Base-by-base conservation (phyloP, 2,797 vertebrate species). In the Pempheris klunzingeri region DNA sequence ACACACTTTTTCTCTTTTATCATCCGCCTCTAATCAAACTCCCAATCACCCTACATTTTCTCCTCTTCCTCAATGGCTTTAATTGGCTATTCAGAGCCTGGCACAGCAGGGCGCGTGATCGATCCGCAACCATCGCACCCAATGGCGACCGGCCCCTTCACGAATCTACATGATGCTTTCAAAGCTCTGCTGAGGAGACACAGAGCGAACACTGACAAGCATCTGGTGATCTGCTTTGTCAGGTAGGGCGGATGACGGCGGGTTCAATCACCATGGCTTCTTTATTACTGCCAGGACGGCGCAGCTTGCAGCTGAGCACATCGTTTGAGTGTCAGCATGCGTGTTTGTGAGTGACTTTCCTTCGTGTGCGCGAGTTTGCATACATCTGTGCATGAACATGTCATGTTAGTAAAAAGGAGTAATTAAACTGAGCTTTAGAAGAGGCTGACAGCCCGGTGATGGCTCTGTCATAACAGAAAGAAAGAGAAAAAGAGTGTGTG, bases 381-480 rank as follows among this genome's bases (percentile, higher is more conserved):
- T 75, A 87, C 84, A 87, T 91, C 76, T 89, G 90, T 84, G 85
- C 83, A 75, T 84, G 84, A 88, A 78, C 44, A 59, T 87, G 91
- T 89, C 84, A 86, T 59, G 80, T 85, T 86, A 80, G 87, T 93
- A 92, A 93, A 95, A 95, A 93, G 94, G 90, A 90, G 92, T 93
- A 95, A 95, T 95, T 95, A 95, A 94, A 94, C 84, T 58, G 68
- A 90, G 93, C 90, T 91, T 88, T 89, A 87, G 85, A 89, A 84
- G 86, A 88, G 82, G 84, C 85, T 91, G 91, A 91, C 88, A 93
- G 89, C 84, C 76, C 54, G 71, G 76, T 79, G 83, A 87, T 70
- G 85, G 85, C 85, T 75, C 90, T 92, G 90, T 94, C 92, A 94
- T 79, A 91, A 92, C 91, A 93, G 84, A 87, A 82, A 85, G 79